Base-by-base conservation (phyloP, 2,888 invertebrate genomes). In the Tryphoninae sp. region DNA sequence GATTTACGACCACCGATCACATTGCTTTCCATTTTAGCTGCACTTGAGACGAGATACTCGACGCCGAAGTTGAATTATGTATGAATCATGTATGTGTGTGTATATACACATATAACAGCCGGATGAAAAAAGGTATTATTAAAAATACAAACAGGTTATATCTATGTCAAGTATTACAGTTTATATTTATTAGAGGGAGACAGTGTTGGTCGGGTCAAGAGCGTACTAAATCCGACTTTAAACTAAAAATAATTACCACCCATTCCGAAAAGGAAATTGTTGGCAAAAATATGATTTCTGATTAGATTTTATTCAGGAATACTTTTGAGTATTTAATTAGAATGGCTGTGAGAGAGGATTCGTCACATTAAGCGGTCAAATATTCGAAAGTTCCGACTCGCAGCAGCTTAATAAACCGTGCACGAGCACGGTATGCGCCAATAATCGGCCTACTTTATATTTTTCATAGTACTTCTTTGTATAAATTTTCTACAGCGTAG, bases 21-120 rank as follows among this genome's bases (percentile, higher is more conserved):
- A 42, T 75, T 59, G 75, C 75, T 75, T 80, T 80, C 69, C 65
- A 75, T 71, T 74, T 74, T 71, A 69, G 58, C 65, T 80, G 64
- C 75, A 75, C 75, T 80, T 65, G 64, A 76, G 69, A 51, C 4
- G 23, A 59, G 45, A 51, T 69, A 61, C 26, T 16, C 42, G 51
- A 69, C 49, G 22, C 45, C 61, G 13, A n/a, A 16, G 3, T 62
- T 62, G 23, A 51, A 64, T 75, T 59, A 71, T 80, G 40, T 53
- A 59, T 58, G 11, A 22, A 58, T 19, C 19, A 61, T 49, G 33
- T 49, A 59, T 13, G 26, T n/a, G 55, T 51, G 2, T 16, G 45
- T 58, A 13, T 42, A 13, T 64, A 55, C n/a, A 23, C 2, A 19
- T 51, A 55, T 19, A 62, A 49, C 40, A 7, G 33, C 16, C 49